These are phyloP conservation scores for Toxonevra muliebris DNA, from an alignment of 2,888 invertebrate genomes.

Conservation along the genomic window DNA sequence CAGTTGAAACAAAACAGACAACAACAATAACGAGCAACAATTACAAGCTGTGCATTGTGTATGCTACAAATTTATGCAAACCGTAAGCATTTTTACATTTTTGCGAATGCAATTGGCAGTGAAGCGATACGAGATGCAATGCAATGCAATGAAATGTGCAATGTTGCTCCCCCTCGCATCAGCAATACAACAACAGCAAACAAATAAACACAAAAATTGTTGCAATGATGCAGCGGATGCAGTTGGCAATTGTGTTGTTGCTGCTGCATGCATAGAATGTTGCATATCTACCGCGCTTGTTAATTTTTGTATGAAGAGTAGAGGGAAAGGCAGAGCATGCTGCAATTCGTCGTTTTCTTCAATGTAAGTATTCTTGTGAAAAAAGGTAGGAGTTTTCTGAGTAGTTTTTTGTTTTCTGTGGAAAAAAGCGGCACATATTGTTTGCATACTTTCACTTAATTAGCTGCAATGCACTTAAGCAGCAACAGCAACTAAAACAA, in stretches of 20 bases:
- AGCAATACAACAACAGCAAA: neutral
- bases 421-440: neutral
- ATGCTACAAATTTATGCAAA: constrained; percentile 31
- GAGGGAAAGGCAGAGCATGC: neutral
- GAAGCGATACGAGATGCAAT: neutral
- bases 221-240: neutral
- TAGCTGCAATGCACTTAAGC: constrained; percentile 24
- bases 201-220: neutral
- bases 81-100: constrained; percentile 22
- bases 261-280: constrained; percentile 36
- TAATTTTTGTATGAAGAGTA: neutral
- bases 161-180: neutral
- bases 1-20: constrained; percentile 2
- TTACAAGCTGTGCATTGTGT: constrained; percentile 7
- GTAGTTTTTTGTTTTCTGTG: constrained; percentile 1
- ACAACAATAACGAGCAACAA: constrained; percentile 4
- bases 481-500: constrained; percentile 2
- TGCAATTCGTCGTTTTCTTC: neutral
- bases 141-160: neutral
- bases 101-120: constrained; percentile 14
- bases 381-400: constrained; percentile 15
- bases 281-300: constrained; percentile 22
- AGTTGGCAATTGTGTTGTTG: constrained; percentile 19
- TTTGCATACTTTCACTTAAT: constrained; percentile 33
- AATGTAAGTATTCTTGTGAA: neutral